Evolutionary conservation across 2,888 invertebrate genomes (phyloP).

Genomic region (Elgonia sp.): DNA sequence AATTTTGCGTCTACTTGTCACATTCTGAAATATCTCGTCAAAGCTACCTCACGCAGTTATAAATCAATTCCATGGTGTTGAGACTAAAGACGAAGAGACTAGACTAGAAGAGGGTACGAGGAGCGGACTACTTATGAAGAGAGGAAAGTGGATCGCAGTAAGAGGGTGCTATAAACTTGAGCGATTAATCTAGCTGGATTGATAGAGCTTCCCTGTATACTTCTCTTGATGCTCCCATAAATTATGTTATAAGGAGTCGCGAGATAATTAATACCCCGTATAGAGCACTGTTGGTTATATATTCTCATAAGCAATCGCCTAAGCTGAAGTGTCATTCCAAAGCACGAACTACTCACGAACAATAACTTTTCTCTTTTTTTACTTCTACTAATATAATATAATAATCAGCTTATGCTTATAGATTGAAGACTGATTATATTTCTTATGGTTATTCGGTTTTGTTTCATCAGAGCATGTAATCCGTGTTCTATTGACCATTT

Average conservation of each 20-base stretch:
- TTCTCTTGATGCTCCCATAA: slow-evolving; percentile 83
- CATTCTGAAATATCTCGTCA: slow-evolving; percentile 42
- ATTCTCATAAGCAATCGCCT: slow-evolving; percentile 70
- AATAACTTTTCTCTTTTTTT: no score
- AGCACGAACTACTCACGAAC: slow-evolving; percentile 16
- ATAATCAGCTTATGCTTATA: no score
- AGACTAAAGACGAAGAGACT: slow-evolving; percentile 77
- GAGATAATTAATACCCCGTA: slow-evolving; percentile 83
- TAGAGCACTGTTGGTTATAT: slow-evolving; percentile 71
- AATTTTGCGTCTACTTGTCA: slow-evolving; percentile 60
- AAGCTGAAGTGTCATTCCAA: slow-evolving; percentile 55
- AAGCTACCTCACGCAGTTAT: slow-evolving; percentile 78
- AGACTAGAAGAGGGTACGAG: slow-evolving; percentile 78
- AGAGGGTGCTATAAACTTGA: slow-evolving; percentile 84
- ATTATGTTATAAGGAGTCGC: slow-evolving; percentile 84
- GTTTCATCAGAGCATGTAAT: slow-evolving; percentile 19
- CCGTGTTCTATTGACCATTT: slow-evolving; percentile 35
- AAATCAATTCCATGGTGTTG: slow-evolving; percentile 84
- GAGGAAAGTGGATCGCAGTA: slow-evolving; percentile 82
- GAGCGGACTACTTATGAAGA: slow-evolving; percentile 82
- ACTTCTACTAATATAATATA: no score
- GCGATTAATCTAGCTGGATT: slow-evolving; percentile 86
- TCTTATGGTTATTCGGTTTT: neutral
- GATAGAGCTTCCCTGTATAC: slow-evolving; percentile 82
- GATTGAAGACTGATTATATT: slow-evolving; percentile 19